These are phyloP conservation scores for Hippotragus niger DNA, from an alignment of 2,113 vertebrate species.

Conservation along the genomic window DNA sequence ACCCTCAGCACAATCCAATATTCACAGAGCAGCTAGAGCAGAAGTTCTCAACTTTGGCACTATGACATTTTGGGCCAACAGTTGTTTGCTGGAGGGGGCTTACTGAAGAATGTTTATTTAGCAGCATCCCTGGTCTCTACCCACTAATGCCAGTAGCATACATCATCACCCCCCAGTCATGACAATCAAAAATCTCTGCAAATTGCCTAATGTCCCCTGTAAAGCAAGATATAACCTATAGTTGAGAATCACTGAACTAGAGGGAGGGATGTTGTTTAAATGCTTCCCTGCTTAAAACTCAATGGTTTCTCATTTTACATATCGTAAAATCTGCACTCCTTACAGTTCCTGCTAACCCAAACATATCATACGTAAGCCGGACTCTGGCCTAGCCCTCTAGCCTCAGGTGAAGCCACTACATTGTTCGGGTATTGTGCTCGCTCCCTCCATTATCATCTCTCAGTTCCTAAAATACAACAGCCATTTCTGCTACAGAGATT, in stretches of 20 bases:
- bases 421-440: not conserved
- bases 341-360: not conserved
- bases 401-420: not conserved
- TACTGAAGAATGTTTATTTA: not conserved
- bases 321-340: not conserved
- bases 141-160: not conserved
- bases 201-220: not conserved
- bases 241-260: not conserved
- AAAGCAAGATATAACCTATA: not conserved
- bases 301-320: not conserved
- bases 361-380: not conserved
- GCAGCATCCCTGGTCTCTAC: not conserved
- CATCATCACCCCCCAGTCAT: not conserved
- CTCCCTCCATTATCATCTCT: not conserved
- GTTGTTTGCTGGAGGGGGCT: not conserved
- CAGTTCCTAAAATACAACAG: conserved; percentile 7
- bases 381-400: not conserved
- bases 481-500: not conserved
- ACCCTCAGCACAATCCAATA: not conserved
- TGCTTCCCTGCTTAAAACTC: not conserved
- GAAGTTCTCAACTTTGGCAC: not conserved
- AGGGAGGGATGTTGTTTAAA: not conserved
- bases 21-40: not conserved
- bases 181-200: not conserved
- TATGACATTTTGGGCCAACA: not conserved